Evolutionary conservation across 2,888 invertebrate genomes (phyloP).

Genomic region (Drosophila peninsularis): DNA sequence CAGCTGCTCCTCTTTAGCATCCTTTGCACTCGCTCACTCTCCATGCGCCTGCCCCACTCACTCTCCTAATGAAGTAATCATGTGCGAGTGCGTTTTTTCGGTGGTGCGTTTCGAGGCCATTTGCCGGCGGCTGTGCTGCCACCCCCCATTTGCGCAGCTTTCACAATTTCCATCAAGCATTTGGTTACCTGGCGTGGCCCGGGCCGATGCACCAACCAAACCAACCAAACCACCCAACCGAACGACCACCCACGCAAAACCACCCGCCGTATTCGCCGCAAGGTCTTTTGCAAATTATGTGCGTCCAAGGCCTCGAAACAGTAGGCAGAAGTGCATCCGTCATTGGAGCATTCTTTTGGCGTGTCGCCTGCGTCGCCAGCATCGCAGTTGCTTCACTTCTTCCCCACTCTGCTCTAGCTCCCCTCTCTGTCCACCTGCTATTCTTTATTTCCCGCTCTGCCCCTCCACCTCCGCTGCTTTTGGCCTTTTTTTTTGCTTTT

Average conservation of each 20-base stretch:
- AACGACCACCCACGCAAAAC: background rate
- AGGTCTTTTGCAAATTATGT: constrained; percentile 54
- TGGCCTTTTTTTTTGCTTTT: constrained; percentile 29
- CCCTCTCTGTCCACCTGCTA: background rate
- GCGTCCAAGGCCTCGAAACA: constrained; percentile 47
- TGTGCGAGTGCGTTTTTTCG: constrained; percentile 55
- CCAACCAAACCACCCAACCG: constrained; percentile 1
- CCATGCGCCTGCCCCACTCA: constrained; percentile 1
- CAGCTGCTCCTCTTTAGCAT: background rate
- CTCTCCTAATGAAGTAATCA: constrained; percentile 35
- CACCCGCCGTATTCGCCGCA: constrained; percentile 22
- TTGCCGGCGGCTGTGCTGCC: constrained; percentile 33
- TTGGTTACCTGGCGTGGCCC: constrained; percentile 27
- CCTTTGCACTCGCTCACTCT: background rate
- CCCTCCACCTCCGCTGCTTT: constrained; percentile 7
- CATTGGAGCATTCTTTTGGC: constrained; percentile 17
- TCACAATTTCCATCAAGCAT: constrained; percentile 41
- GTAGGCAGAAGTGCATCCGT: constrained; percentile 58
- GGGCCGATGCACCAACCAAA: constrained; percentile 5
- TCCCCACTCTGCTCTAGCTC: background rate
- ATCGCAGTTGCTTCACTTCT: background rate
- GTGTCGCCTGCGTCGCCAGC: constrained; percentile 2
- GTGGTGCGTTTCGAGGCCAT: constrained; percentile 62
- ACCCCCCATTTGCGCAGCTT: constrained; percentile 38
- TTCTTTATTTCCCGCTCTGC: background rate